A percentile compares a stretch with the other conserved stretches of the same genome.
phyloP scores from a whole-genome alignment of 2,113 vertebrate genomes.

The Callithrix jacchus region DNA sequence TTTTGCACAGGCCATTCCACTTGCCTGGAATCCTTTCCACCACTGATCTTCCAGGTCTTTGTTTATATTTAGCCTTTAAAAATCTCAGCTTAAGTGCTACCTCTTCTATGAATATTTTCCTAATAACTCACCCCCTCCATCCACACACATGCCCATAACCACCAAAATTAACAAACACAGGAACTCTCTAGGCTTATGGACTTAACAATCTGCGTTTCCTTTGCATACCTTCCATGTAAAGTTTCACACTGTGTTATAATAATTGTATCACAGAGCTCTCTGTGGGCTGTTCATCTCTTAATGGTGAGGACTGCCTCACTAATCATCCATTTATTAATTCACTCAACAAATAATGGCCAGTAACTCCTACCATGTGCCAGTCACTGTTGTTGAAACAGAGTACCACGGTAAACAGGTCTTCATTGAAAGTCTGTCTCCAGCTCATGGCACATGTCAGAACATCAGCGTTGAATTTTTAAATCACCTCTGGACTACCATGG shows the following conservation, averaged over 20 bases:
- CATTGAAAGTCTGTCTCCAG: background rate
- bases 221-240: background rate
- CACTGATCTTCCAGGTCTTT: background rate
- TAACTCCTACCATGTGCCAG: background rate
- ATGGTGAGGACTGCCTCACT: background rate
- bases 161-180: background rate
- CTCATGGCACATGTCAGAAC: background rate
- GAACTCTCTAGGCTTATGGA: background rate
- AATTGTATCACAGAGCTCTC: background rate
- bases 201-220: background rate
- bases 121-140: background rate
- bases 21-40: background rate
- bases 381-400: background rate
- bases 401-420: background rate
- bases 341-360: background rate
- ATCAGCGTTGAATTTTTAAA: background rate
- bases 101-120: background rate
- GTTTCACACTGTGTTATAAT: rapidly evolving
- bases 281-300: background rate
- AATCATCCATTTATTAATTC: background rate
- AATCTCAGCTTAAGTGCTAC: background rate
- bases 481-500: background rate
- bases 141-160: background rate
- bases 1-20: background rate
- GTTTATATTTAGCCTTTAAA: background rate